phyloP scores from a whole-genome alignment of 2,888 invertebrate species.

The Nemotelus pantherinus region DNA sequence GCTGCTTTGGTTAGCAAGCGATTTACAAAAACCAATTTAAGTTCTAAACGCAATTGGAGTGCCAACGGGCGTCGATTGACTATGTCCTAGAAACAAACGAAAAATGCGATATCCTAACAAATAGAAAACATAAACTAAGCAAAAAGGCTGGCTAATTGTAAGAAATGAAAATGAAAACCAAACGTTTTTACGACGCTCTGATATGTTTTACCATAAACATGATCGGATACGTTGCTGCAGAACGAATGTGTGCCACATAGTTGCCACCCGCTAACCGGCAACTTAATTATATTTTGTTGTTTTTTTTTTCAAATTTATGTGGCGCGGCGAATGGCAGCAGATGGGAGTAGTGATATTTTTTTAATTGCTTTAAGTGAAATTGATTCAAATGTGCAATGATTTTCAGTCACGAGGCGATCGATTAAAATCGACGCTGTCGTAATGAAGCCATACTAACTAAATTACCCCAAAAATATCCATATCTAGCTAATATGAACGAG shows the following conservation, averaged over 20 bases:
- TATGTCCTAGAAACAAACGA: slow-evolving; percentile 27
- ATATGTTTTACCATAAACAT: slow-evolving; percentile 1
- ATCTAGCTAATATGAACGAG: slow-evolving; percentile 30
- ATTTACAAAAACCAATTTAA: slow-evolving; percentile 15
- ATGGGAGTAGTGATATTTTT: too few relatives aligned
- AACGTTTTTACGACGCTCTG: slow-evolving; percentile 27
- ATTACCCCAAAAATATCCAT: slow-evolving; percentile 31
- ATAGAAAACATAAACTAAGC: slow-evolving; percentile 17
- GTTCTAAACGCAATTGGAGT: slow-evolving; percentile 24
- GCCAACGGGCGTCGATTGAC: slow-evolving; percentile 35
- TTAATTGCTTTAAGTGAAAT: not conserved
- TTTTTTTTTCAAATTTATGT: slow-evolving; percentile 1
- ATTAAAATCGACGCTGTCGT: too few relatives aligned
- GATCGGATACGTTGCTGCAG: too few relatives aligned
- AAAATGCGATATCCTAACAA: slow-evolving; percentile 30
- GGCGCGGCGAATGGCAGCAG: not conserved
- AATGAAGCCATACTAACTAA: not conserved
- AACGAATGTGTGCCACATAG: too few relatives aligned
- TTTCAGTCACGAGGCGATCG: not conserved
- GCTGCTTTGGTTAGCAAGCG: not conserved
- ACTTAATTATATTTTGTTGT: not conserved
- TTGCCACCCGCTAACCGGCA: too few relatives aligned
- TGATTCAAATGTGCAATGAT: slow-evolving; percentile 38
- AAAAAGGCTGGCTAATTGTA: slow-evolving; percentile 44
- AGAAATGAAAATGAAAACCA: not conserved